Evolutionary conservation across 2,113 vertebrate genomes (phyloP).

Genomic region (Phrynocephalus versicolor): DNA sequence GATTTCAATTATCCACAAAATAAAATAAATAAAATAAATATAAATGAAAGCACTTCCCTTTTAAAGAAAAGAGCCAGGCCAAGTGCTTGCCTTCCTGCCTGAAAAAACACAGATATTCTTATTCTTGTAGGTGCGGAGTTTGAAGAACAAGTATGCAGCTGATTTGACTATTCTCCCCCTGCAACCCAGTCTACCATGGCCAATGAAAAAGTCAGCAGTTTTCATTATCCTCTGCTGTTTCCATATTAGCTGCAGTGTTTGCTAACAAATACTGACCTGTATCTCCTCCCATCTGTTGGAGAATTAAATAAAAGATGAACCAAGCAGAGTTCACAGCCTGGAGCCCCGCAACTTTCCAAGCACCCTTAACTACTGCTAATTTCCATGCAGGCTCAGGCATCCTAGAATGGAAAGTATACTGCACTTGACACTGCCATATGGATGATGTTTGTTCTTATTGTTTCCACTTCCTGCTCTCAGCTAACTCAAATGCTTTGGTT

Average conservation of each 20-base stretch:
- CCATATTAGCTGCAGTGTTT: conserved; percentile 57
- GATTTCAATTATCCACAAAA: not conserved
- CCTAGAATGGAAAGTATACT: conserved; percentile 10
- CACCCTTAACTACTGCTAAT: conserved; percentile 26
- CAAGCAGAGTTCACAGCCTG: conserved; percentile 35
- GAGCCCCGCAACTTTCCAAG: conserved; percentile 32
- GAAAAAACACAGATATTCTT: not conserved
- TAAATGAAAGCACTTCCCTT: not conserved
- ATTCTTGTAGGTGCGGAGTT: conserved; percentile 2
- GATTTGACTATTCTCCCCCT: not conserved
- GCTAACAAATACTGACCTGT: conserved; percentile 63
- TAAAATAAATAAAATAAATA: too few relatives aligned
- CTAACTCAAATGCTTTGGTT: conserved; percentile 10
- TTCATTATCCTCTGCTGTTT: conserved; percentile 48
- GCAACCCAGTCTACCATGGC: conserved; percentile 9
- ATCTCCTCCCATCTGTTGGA: conserved; percentile 52
- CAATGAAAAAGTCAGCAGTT: conserved; percentile 44
- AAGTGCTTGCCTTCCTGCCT: too few relatives aligned
- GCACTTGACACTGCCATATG: not conserved
- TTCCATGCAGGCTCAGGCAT: conserved; percentile 31
- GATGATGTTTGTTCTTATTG: conserved; percentile 29
- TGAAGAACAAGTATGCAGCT: conserved; percentile 23
- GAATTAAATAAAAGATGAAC: conserved; percentile 65
- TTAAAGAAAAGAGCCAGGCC: not conserved
- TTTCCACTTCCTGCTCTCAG: conserved; percentile 22